Evolutionary conservation across 2,888 invertebrate species (phyloP).

Genomic region (Nomada fabriciana): DNA sequence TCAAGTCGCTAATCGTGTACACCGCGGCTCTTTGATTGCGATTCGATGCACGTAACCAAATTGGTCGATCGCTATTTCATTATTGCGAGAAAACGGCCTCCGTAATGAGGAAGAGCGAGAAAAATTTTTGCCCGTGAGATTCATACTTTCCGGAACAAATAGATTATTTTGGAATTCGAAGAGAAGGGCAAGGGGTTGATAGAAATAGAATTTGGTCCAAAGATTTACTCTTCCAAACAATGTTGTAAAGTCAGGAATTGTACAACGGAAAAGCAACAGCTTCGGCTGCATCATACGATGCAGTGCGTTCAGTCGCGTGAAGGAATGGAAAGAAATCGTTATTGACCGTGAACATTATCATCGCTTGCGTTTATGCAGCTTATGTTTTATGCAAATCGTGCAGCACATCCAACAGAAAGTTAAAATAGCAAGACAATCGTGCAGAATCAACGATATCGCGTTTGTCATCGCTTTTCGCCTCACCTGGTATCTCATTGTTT

Average conservation of each 20-base stretch:
- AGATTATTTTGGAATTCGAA: too few relatives aligned
- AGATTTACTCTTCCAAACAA: too few relatives aligned
- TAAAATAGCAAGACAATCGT: background rate
- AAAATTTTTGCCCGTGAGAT: too few relatives aligned
- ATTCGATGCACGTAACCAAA: conserved; percentile 13
- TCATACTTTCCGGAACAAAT: too few relatives aligned
- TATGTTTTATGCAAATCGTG: conserved; percentile 56
- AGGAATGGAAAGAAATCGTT: conserved; percentile 42
- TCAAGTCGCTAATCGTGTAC: conserved; percentile 34
- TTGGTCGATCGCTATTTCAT: background rate
- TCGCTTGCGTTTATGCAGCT: conserved; percentile 37
- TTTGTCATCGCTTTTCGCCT: conserved; percentile 42
- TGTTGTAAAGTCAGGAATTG: too few relatives aligned
- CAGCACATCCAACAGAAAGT: conserved; percentile 7
- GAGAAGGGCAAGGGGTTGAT: too few relatives aligned
- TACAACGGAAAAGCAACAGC: too few relatives aligned
- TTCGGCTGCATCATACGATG: too few relatives aligned
- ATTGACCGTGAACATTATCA: conserved; percentile 56
- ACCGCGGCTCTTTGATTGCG: conserved; percentile 40
- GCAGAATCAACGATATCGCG: background rate
- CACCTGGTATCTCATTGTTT: conserved; percentile 81
- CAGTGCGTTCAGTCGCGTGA: too few relatives aligned
- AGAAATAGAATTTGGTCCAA: too few relatives aligned
- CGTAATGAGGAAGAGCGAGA: background rate
- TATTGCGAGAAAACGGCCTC: background rate